Percentiles rank a stretch among this genome's conserved stretches.
These are phyloP conservation scores for Sebastolobus altivelis DNA, from an alignment of 2,797 vertebrate species.

Conservation along the genomic window DNA sequence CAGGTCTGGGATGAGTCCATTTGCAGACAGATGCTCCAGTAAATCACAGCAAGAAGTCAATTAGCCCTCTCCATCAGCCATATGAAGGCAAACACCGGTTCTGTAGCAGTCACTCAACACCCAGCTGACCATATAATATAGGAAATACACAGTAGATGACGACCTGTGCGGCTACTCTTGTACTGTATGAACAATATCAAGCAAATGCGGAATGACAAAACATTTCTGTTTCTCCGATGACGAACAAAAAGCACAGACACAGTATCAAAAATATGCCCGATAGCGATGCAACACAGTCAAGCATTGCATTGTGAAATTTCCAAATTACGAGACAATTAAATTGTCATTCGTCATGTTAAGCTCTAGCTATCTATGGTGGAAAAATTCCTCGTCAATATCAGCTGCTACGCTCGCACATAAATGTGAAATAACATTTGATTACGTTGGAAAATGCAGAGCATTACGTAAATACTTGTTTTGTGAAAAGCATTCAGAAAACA, in stretches of 20 bases:
- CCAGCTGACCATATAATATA: slow-evolving; percentile 45
- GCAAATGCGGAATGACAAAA: background rate
- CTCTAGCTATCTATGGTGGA: background rate
- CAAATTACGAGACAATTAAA: slow-evolving; percentile 27
- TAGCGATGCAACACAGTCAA: slow-evolving; percentile 1
- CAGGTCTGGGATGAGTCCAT: slow-evolving; percentile 76
- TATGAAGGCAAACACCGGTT: slow-evolving; percentile 61
- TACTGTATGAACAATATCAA: background rate
- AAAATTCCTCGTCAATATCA: background rate
- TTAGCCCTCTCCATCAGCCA: slow-evolving; percentile 74
- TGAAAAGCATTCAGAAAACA: slow-evolving; percentile 17
- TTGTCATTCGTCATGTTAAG: background rate
- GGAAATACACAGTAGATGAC: slow-evolving; percentile 19
- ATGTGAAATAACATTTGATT: slow-evolving; percentile 15
- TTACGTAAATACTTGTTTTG: background rate
- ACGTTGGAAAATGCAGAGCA: background rate
- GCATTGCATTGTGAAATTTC: slow-evolving; percentile 11
- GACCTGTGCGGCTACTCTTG: background rate
- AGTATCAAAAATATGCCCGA: background rate
- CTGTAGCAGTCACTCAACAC: slow-evolving; percentile 49
- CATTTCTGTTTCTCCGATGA: background rate
- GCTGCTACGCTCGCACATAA: slow-evolving; percentile 12
- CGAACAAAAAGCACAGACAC: slow-evolving; percentile 4
- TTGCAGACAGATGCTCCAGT: slow-evolving; percentile 77
- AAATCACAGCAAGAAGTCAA: slow-evolving; percentile 78